Evolutionary conservation across 2,888 invertebrate species (phyloP), one percentile per base, ranked within the genome.

Genomic region (Gryllus longicercus): DNA sequence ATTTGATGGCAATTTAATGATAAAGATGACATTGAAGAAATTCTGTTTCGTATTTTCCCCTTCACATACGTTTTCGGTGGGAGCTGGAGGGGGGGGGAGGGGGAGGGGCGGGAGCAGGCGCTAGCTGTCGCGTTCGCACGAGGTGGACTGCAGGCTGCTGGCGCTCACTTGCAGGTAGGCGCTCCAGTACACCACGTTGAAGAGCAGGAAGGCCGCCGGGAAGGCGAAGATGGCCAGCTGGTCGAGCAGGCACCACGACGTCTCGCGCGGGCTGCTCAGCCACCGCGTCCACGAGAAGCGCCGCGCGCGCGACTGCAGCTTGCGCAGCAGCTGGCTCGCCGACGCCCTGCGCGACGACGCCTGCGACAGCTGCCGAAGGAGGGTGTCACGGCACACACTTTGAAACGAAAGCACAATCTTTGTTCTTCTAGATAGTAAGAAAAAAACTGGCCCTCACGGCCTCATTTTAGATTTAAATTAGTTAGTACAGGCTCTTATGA

Each of bases 121-220:
- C 8, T 18, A 14, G 63, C 63, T n/a, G 63, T 63, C 14, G n/a
- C 38, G n/a, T 8, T 63, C 63, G n/a, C 63, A 63, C 5, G 63
- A 12, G 63, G 63, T 63, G n/a, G 63, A 63, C 63, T 63, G 63
- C 5, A n/a, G n/a, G 16, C n/a, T 63, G 63, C 63, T 63, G 16
- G 14, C 63, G 16, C 63, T 63, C n/a, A 18, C n/a, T 75, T 21
- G n/a, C 11, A 75, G 21, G 23, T 75, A 25, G n/a, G 50, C 18
- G 51, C 14, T 79, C 81, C 81, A 81, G 76, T 81, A 81, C 2
- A 38, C 50, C n/a, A 77, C 38, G 76, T 79, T 81, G 80, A 78
- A 81, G 21, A 79, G 21, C 12, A 63, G 14, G 74, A 81, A 81
- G 8, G 76, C 50, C 38, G 75, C 25, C 1, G 81, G 81, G 76